These are phyloP conservation scores for Sebastes steindachneri DNA, from an alignment of 2,797 vertebrate species.

Conservation along the genomic window DNA sequence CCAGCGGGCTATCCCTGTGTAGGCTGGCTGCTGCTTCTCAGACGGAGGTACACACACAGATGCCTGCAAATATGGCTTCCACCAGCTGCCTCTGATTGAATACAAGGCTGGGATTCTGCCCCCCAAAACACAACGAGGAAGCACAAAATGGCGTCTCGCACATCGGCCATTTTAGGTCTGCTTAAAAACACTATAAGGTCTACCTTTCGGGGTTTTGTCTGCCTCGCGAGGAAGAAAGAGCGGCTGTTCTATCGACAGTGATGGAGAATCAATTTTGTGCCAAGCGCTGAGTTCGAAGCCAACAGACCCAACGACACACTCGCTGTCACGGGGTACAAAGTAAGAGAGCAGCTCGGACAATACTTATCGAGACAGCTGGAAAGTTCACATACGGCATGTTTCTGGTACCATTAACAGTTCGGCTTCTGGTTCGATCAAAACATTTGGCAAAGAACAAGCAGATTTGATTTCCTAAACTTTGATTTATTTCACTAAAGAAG, in stretches of 20 bases:
- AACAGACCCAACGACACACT: slow-evolving; percentile 28
- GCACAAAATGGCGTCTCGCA: slow-evolving; percentile 87
- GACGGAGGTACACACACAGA: slow-evolving; percentile 80
- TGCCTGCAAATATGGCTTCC: slow-evolving; percentile 83
- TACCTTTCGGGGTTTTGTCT: slow-evolving; percentile 36
- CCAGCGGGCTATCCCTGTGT: slow-evolving; percentile 79
- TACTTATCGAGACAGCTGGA: slow-evolving; percentile 29
- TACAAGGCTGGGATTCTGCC: slow-evolving; percentile 81
- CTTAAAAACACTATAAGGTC: slow-evolving; percentile 49
- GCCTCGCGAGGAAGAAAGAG: slow-evolving; percentile 32
- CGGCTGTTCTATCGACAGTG: slow-evolving; percentile 12
- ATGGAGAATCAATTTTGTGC: slow-evolving; percentile 49
- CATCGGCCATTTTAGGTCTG: slow-evolving; percentile 89
- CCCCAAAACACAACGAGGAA: slow-evolving; percentile 80
- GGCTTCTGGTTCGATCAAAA: background rate
- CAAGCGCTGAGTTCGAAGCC: slow-evolving; percentile 43
- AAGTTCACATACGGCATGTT: slow-evolving; percentile 8
- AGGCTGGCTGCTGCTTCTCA: slow-evolving; percentile 80
- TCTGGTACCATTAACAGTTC: background rate
- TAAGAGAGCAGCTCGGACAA: slow-evolving; percentile 10
- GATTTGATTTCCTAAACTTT: background rate
- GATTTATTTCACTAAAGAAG: background rate
- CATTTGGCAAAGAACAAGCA: background rate
- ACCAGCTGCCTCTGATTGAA: slow-evolving; percentile 82
- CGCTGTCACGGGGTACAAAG: slow-evolving; percentile 13